Conservation (phyloP, 2,797 vertebrate genomes). For the Anguilla anguilla region DNA sequence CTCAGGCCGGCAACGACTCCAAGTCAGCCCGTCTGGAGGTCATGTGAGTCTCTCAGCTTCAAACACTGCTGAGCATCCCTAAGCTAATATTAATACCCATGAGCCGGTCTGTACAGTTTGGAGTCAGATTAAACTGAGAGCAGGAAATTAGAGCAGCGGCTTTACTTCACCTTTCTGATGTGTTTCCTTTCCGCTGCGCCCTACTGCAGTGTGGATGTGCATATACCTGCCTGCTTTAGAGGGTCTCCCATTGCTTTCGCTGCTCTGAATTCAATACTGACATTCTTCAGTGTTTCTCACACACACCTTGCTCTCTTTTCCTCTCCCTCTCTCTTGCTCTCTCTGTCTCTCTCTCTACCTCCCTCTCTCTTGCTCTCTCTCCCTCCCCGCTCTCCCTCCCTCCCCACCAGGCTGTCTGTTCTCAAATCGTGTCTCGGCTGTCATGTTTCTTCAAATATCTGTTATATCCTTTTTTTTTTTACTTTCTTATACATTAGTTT, state of each 20-base stretch:
- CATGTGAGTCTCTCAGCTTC: slow-evolving; percentile 78
- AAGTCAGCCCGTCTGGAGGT: slow-evolving; percentile 87
- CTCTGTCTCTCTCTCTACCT: neutral
- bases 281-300: neutral
- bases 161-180: neutral
- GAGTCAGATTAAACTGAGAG: slow-evolving; percentile 3
- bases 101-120: neutral
- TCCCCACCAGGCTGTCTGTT: neutral
- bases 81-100: neutral
- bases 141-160: neutral
- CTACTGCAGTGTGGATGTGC: neutral
- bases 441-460: slow-evolving; percentile 12
- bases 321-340: neutral
- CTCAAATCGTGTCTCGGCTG: slow-evolving; percentile 3
- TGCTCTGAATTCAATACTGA: neutral
- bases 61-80: neutral
- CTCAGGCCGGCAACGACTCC: slow-evolving; percentile 87
- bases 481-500: slow-evolving; percentile 9
- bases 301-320: neutral
- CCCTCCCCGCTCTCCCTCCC: neutral
- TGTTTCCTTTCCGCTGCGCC: neutral
- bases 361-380: neutral
- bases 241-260: neutral
- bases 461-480: neutral
- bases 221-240: neutral